These are phyloP conservation scores for Muscina levida DNA, from an alignment of 2,888 invertebrate genomes.

Conservation along the genomic window DNA sequence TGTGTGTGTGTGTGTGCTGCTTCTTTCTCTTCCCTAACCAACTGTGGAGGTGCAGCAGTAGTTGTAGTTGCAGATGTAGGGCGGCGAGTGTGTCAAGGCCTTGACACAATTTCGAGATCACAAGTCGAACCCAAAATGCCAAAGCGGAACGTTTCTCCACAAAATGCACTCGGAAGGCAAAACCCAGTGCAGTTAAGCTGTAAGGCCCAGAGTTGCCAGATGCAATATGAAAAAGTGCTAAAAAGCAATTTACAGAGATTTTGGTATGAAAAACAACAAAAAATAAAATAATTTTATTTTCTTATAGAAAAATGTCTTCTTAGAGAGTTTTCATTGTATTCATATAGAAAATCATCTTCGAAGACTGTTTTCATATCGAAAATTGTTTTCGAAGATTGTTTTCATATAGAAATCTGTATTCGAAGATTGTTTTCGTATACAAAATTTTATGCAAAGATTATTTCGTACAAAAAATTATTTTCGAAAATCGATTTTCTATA, in stretches of 20 bases:
- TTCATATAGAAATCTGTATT: neutral
- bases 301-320: conserved; percentile 45
- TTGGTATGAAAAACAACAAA: too few species aligned
- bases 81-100: conserved; percentile 62
- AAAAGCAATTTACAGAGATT: too few species aligned
- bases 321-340: neutral
- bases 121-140: conserved; percentile 50
- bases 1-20: conserved; percentile 22
- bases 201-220: too few species aligned
- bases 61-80: too few species aligned
- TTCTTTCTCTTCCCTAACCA: neutral
- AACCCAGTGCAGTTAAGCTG: neutral
- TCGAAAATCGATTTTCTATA: too few species aligned
- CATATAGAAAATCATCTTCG: neutral
- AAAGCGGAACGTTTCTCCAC: conserved; percentile 35
- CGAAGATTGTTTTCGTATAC: too few species aligned
- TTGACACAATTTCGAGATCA: conserved; percentile 60
- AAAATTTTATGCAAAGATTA: too few species aligned
- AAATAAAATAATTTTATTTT: too few species aligned
- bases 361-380: conserved; percentile 36
- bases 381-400: conserved; percentile 35
- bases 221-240: too few species aligned
- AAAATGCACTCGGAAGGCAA: conserved; percentile 9
- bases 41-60: conserved; percentile 6
- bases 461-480: too few species aligned